Conservation (phyloP, 92 coral and sea anemone genomes). For the Siderastrea radians region DNA sequence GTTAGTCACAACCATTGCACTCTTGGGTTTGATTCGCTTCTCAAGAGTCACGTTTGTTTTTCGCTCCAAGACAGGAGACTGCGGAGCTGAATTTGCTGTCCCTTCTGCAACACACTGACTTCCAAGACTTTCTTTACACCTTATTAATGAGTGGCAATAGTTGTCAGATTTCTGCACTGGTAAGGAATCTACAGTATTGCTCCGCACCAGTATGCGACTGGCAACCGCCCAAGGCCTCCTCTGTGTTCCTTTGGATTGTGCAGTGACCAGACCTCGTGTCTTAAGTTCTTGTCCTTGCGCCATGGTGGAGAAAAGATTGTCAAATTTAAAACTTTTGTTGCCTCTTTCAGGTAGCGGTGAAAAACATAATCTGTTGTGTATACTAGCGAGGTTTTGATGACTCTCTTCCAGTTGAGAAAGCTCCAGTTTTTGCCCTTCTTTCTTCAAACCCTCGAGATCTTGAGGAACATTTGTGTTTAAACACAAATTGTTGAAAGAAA, state of each 20-base stretch:
- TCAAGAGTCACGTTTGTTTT: background rate
- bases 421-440: background rate
- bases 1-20: background rate
- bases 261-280: background rate
- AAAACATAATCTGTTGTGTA: background rate
- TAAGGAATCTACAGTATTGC: constrained; percentile 25
- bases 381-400: background rate
- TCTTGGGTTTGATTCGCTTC: constrained; percentile 2
- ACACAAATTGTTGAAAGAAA: constrained; percentile 1
- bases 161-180: background rate
- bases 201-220: background rate
- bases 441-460: background rate
- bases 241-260: background rate
- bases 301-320: background rate
- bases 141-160: background rate
- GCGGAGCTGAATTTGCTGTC: background rate
- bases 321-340: background rate
- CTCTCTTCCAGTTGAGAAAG: background rate
- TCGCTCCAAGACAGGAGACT: background rate
- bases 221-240: constrained; percentile 17
- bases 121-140: background rate
- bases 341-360: background rate
- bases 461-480: background rate
- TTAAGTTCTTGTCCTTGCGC: background rate
- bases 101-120: background rate